Conservation (phyloP, 1,140 invertebrate genomes). For the Chymomyza costata region DNA sequence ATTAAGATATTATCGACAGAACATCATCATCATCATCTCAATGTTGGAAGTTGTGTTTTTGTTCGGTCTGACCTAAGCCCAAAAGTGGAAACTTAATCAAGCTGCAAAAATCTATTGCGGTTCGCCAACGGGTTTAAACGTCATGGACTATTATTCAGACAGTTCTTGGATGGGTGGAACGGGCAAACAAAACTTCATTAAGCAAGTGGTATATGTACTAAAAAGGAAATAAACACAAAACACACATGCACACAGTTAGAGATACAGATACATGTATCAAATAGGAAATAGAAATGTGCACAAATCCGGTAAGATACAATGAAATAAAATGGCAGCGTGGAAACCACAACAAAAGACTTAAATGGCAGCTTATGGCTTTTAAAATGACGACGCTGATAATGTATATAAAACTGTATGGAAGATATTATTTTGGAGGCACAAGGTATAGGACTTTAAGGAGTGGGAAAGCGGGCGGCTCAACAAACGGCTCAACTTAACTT, state of each 20-base stretch:
- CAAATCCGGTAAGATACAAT: conserved; percentile 19
- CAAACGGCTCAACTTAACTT: neutral
- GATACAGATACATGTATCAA: conserved; percentile 1
- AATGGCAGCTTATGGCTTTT: conserved; percentile 38
- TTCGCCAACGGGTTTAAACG: neutral
- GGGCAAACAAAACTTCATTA: conserved; percentile 43
- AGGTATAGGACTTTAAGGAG: conserved; percentile 3
- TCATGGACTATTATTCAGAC: conserved; percentile 13
- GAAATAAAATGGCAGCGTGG: conserved; percentile 10
- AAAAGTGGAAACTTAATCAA: conserved; percentile 23
- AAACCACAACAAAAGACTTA: conserved; percentile 53
- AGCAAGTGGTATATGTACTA: too few species aligned
- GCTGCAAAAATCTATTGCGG: conserved; percentile 9
- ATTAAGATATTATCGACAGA: conserved; percentile 36
- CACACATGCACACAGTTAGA: neutral
- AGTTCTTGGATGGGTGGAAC: neutral
- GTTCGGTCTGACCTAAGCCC: too few species aligned
- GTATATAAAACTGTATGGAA: conserved; percentile 4
- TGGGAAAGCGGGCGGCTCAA: neutral
- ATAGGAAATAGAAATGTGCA: conserved; percentile 26
- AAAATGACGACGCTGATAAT: conserved; percentile 14
- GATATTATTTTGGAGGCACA: neutral
- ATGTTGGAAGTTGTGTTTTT: too few species aligned
- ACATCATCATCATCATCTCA: too few species aligned
- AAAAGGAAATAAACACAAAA: too few species aligned